phyloP scores from a whole-genome alignment of 64 coral and sea anemone genomes.

The Montipora sp. region DNA sequence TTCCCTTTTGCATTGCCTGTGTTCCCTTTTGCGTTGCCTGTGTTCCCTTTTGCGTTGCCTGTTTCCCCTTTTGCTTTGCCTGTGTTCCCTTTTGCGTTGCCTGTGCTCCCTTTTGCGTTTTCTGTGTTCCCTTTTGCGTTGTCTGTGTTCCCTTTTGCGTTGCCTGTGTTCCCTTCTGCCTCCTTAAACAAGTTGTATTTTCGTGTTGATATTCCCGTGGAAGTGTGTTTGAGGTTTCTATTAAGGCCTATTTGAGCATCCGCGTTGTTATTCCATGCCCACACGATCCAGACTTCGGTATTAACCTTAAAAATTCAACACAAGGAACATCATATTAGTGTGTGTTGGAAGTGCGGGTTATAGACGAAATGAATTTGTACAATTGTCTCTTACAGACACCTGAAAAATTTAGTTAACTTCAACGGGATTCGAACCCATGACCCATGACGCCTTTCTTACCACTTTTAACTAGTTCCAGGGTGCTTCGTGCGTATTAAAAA shows the following conservation, averaged over 20 bases:
- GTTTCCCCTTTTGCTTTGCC: neutral
- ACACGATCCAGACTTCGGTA: conserved; percentile 6
- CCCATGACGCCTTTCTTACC: too few species aligned
- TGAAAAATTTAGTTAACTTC: too few species aligned
- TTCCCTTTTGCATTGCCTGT: neutral
- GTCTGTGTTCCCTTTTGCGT: too few species aligned
- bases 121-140: neutral
- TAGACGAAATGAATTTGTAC: too few species aligned
- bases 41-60: neutral
- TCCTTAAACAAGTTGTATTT: neutral
- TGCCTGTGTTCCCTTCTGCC: neutral
- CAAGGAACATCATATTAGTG: too few species aligned
- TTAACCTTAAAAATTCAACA: neutral
- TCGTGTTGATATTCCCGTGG: neutral
- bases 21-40: neutral
- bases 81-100: neutral
- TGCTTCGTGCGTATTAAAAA: too few species aligned
- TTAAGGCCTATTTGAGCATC: neutral
- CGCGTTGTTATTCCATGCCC: neutral
- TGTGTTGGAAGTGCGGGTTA: too few species aligned
- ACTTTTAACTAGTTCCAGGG: too few species aligned
- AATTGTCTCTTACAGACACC: too few species aligned
- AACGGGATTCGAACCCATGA: too few species aligned
- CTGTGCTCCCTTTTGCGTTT: neutral
- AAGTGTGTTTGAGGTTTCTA: neutral